Percentiles rank a stretch among this genome's conserved stretches.
Evolutionary conservation across 2,797 vertebrate species (phyloP).

Genomic region (Xerus rutilus): DNA sequence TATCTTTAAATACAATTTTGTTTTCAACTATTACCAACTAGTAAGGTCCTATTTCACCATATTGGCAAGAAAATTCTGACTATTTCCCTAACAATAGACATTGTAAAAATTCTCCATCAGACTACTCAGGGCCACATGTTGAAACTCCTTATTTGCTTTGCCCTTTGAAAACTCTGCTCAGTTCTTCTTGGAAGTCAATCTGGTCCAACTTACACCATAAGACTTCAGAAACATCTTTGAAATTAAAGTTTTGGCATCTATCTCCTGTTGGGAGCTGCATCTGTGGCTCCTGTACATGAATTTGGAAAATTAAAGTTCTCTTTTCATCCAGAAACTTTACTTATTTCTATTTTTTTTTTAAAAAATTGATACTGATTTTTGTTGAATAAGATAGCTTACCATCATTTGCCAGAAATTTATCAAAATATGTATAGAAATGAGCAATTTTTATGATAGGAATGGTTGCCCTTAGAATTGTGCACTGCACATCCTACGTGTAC

Average conservation of each 20-base stretch:
- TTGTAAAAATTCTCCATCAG: background rate
- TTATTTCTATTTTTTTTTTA: background rate
- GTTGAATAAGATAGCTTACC: background rate
- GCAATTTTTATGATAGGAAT: background rate
- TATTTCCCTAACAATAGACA: background rate
- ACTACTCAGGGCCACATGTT: background rate
- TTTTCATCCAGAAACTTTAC: background rate
- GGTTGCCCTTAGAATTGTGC: background rate
- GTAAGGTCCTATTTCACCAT: background rate
- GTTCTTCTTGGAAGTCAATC: background rate
- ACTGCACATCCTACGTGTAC: background rate
- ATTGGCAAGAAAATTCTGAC: conserved; percentile 1
- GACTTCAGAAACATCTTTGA: conserved; percentile 26
- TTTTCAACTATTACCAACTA: background rate
- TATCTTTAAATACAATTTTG: conserved; percentile 28
- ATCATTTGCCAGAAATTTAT: background rate
- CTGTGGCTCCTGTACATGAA: background rate
- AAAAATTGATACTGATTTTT: background rate
- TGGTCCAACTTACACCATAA: background rate
- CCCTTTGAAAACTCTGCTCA: background rate
- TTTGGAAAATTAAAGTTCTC: background rate
- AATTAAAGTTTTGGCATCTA: background rate
- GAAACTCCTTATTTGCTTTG: background rate
- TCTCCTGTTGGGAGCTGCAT: background rate
- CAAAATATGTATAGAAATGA: background rate